Base-by-base conservation (phyloP, 1,140 invertebrate genomes). In the Atopsyche davidsoni region DNA sequence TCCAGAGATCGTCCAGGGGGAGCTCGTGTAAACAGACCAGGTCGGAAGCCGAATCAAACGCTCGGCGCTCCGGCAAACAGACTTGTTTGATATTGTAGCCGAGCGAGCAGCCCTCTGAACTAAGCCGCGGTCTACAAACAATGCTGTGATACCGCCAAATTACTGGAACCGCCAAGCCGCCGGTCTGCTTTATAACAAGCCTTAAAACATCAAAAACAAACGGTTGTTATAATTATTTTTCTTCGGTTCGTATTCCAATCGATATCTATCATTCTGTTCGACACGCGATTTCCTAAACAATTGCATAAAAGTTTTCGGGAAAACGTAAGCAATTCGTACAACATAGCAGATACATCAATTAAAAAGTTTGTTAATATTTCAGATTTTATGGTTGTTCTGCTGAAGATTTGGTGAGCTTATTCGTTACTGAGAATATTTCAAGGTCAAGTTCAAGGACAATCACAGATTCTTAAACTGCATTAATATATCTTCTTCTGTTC, bases 111-210 rank as follows among this genome's bases (percentile, higher is more conserved):
- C 44, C 11, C 38, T 57, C 50, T 57, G 55, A 57, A 43, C 21
- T 45, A 11, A 18, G 21, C 48, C 54, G 55, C 41, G 28, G 25
- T 24, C 46, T 46, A 52, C 55, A 49, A 52, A 57, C 55, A 57
- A 50, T 55, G 43, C 13, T 28, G 25, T 28, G 25, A 13, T 7
- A 28, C 7, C 21, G 38, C 40, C n/a, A 35, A 50, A 44, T 23
- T 51, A 39, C 38, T 52, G 50, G 23, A 11, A 28, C 39, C 40
- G 22, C 39, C 40, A 34, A 41, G 32, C 21, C 21, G 17, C 21
- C 11, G 18, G 42, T 43, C 55, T 57, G 55, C 31, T 57, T 47
- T 49, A 57, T 57, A 57, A 51, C 55, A 57, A 57, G 53, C 50
- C 46, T 36, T 46, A 49, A 53, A 53, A 45, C 45, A 51, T 47